Percentiles rank a stretch among this genome's conserved stretches.
Conservation (phyloP, 2,888 invertebrate species). For the Chymomyza amoena region DNA sequence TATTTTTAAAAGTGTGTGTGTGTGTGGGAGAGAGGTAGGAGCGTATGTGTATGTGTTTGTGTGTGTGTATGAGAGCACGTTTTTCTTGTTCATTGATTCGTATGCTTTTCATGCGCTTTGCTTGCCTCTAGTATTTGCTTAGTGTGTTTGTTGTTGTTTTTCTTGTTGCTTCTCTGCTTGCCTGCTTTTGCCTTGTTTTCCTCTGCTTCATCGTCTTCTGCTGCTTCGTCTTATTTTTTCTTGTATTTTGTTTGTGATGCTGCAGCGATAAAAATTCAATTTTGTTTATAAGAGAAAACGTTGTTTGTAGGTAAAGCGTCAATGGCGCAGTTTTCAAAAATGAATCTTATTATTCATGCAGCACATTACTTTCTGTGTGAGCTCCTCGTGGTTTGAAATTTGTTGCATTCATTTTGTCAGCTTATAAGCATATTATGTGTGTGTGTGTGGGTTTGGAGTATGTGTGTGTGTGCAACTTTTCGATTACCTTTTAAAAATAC, state of each 20-base stretch:
- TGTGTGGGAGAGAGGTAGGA: not conserved
- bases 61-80: constrained; percentile 32
- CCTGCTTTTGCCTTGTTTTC: not conserved
- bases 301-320: constrained; percentile 7
- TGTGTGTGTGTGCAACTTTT: not conserved
- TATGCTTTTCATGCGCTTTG: constrained; percentile 42
- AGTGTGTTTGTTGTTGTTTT: constrained; percentile 10
- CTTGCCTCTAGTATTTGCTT: not conserved
- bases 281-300: constrained; percentile 47
- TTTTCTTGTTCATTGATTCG: constrained; percentile 69
- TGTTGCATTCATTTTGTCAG: not conserved
- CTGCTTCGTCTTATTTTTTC: constrained; percentile 9
- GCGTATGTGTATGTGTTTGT: constrained; percentile 12
- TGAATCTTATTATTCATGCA: not conserved
- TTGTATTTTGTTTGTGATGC: constrained; percentile 31
- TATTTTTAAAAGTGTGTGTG: constrained; percentile 4
- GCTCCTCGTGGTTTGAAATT: not conserved
- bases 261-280: constrained; percentile 67
- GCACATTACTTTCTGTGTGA: not conserved
- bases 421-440: not conserved
- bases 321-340: constrained; percentile 23
- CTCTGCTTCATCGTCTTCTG: constrained; percentile 8
- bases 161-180: constrained; percentile 3
- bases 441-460: not conserved
- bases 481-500: not conserved